Evolutionary conservation across 2,797 vertebrate species (phyloP).

Genomic region (Lithobates sylvaticus): DNA sequence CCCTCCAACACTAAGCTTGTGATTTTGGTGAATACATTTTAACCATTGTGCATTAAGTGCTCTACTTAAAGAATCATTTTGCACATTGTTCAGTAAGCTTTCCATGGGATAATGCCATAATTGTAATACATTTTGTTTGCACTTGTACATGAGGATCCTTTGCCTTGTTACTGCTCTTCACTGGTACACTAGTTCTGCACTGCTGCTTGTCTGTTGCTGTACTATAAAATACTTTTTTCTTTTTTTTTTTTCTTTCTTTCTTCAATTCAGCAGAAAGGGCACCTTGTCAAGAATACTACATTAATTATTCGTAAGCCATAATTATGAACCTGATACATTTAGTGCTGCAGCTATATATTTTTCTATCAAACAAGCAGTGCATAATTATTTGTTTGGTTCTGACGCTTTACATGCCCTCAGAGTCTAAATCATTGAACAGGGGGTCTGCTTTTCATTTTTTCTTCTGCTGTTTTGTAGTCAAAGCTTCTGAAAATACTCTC

Average conservation of each 20-base stretch:
- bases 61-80: no score
- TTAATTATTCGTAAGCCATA: slow-evolving; percentile 59
- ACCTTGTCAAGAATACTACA: slow-evolving; percentile 46
- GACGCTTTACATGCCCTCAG: slow-evolving; percentile 25
- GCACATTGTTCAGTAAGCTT: no score
- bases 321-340: slow-evolving; percentile 55
- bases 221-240: slow-evolving; percentile 13
- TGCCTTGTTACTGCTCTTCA: not conserved
- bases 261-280: slow-evolving; percentile 37
- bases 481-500: not conserved
- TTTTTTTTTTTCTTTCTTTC: not conserved
- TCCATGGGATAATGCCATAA: no score
- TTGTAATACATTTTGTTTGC: no score
- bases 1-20: no score
- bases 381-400: slow-evolving; percentile 36
- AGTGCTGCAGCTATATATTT: slow-evolving; percentile 28
- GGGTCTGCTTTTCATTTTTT: not conserved
- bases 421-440: slow-evolving; percentile 12
- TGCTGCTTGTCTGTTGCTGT: slow-evolving; percentile 12
- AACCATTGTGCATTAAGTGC: no score
- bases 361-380: slow-evolving; percentile 19
- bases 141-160: no score
- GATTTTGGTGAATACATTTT: no score
- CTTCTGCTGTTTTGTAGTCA: not conserved
- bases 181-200: not conserved